Evolutionary conservation across 2,888 invertebrate genomes (phyloP), one percentile per base, ranked within the genome.

Genomic region (Mythimna albipuncta): DNA sequence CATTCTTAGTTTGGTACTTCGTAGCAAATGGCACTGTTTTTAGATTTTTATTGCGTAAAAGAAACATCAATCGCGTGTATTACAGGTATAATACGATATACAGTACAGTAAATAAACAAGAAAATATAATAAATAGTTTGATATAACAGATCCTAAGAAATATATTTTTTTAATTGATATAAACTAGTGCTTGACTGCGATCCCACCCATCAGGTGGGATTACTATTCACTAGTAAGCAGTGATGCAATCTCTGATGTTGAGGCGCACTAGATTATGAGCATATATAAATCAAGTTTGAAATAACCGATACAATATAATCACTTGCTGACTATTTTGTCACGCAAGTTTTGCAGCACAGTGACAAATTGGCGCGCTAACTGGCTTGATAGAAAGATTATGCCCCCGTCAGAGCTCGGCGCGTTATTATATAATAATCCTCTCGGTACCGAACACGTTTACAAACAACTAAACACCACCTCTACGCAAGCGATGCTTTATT

Each of bases 11-110:
- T 74, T 72, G 79, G 77, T 84, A 78, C 74, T 75, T 66, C 26
- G 79, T 86, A 81, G 74, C 77, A 72, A 84, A 85, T 87, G 85
- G 87, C 85, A 85, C 87, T 54, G 69, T 68, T 69, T 26, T 64
- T 52, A 61, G 38, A 58, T 50, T 61, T 64, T 57, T 11, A 21
- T 41, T 82, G 47, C 52, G 32, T 78, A 72, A 66, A 67, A 61
- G 55, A 72, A 79, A 79, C 19, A 41, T 50, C 52, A 38, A 50
- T 21, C 19, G 21, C n/a, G 9, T 47, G 54, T 16, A 47, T 13
- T 32, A 50, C 32, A 26, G 10, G 47, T 11, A 16, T n/a, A 44
- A 10, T 35, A 7, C 38, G 44, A 41, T 11, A 41, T 26, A 11
- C 54, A 1, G 11, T 2, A 13, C 38, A 13, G 6, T 19, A 41